phyloP scores from a whole-genome alignment of 2,113 vertebrate species.

The Chamaetylas fuelleborni region DNA sequence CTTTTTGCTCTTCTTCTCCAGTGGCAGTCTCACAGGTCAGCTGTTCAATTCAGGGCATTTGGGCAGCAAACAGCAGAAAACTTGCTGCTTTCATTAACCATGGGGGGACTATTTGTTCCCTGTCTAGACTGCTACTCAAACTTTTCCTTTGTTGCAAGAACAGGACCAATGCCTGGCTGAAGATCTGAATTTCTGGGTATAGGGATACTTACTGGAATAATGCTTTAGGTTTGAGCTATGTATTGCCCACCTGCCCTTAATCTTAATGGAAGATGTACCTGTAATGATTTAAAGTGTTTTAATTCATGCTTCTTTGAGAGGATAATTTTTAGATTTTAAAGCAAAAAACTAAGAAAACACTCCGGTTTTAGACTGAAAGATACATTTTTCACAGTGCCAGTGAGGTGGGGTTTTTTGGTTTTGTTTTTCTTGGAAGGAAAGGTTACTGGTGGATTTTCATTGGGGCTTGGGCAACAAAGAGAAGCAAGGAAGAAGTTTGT shows the following conservation, averaged over 20 bases:
- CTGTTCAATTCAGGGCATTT: not conserved
- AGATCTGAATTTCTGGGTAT: not conserved
- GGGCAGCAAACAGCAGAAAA: not conserved
- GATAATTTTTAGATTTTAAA: not conserved
- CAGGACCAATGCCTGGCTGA: not conserved
- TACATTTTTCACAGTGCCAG: not conserved
- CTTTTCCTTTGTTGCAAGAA: not conserved
- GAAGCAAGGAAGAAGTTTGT: not conserved
- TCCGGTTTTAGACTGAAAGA: not conserved
- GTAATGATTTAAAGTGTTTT: not conserved
- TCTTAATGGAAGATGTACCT: not conserved
- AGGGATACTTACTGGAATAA: not conserved
- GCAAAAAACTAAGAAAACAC: not conserved
- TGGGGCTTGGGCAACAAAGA: not conserved
- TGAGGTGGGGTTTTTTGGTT: not conserved
- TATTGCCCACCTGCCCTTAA: not conserved
- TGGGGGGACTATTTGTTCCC: not conserved
- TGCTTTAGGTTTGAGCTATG: not conserved
- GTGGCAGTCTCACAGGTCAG: fast-evolving
- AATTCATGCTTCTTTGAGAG: not conserved
- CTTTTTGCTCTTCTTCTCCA: not conserved
- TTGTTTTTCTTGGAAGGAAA: not conserved
- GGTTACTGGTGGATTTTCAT: not conserved
- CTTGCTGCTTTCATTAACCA: not conserved
- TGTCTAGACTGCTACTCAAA: not conserved